Percentiles rank a stretch among this genome's conserved stretches.
Conservation (phyloP, 2,888 invertebrate species). For the Limenitis camilla region DNA sequence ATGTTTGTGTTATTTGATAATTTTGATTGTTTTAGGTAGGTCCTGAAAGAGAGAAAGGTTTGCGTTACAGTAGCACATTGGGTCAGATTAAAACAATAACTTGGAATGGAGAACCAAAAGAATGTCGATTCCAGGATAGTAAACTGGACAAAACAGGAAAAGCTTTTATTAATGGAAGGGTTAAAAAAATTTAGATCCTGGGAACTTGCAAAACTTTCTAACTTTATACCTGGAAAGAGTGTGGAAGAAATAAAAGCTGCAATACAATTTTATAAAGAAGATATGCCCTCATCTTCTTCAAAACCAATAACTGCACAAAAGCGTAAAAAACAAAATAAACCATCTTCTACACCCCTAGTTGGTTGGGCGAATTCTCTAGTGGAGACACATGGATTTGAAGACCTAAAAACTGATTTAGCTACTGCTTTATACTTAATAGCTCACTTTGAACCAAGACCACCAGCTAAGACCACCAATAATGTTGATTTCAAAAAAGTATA, state of each 20-base stretch:
- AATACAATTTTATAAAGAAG: conserved; percentile 38
- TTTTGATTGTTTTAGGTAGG: too few species aligned
- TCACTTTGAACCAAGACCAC: conserved; percentile 50
- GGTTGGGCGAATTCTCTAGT: conserved; percentile 51
- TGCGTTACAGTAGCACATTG: too few species aligned
- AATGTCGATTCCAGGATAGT: conserved; percentile 18
- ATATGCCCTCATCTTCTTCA: conserved; percentile 27
- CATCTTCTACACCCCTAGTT: conserved; percentile 39
- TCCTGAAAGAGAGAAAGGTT: too few species aligned
- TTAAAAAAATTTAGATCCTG: conserved; percentile 37
- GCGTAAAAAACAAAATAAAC: too few species aligned
- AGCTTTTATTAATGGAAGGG: conserved; percentile 39
- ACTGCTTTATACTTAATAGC: conserved; percentile 53
- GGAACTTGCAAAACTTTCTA: conserved; percentile 33
- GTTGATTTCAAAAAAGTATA: conserved; percentile 53
- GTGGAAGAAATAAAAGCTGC: conserved; percentile 37
- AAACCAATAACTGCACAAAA: conserved; percentile 19
- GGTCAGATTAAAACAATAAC: too few species aligned
- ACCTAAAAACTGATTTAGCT: conserved; percentile 51
- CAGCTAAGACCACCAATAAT: conserved; percentile 32
- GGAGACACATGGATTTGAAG: conserved; percentile 37
- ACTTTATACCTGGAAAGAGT: conserved; percentile 37
- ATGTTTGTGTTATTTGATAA: too few species aligned
- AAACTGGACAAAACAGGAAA: conserved; percentile 53
- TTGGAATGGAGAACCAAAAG: too few species aligned